Conservation (phyloP, 2,113 vertebrate species). For the Pelodiscus sinensis region DNA sequence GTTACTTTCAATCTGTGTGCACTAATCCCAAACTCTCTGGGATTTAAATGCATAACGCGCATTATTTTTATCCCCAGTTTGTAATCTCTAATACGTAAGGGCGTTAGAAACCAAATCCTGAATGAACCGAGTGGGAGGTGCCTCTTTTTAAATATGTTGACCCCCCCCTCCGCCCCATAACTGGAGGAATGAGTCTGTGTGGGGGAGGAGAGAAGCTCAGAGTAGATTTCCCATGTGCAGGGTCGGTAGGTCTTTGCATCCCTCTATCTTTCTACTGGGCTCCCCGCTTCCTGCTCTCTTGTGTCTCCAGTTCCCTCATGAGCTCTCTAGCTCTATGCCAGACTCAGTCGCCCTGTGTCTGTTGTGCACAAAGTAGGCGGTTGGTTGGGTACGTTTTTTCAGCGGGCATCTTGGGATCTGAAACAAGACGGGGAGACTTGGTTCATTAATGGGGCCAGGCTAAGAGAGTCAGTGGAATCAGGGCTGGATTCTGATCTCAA, state of each 20-base stretch:
- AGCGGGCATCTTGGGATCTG: not conserved
- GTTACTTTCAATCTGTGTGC: not conserved
- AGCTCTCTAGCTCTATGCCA: no score
- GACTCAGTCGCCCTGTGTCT: no score
- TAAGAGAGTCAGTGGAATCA: not conserved
- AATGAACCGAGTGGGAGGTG: not conserved
- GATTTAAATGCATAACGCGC: not conserved
- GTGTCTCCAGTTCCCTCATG: no score
- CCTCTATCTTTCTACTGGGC: no score
- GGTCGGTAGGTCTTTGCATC: no score
- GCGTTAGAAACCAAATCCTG: not conserved
- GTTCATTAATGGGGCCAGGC: not conserved
- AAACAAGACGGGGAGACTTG: not conserved
- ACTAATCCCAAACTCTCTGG: not conserved
- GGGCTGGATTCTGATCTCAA: not conserved
- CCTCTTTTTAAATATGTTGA: not conserved
- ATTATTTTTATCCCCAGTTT: not conserved
- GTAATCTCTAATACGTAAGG: not conserved
- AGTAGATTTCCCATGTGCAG: no score
- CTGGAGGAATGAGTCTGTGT: not conserved
- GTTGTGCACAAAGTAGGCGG: not conserved
- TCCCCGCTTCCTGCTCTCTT: no score
- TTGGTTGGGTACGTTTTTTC: not conserved
- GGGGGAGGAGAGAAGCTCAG: no score
- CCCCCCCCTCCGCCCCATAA: not conserved